A percentile compares a stretch with the other conserved stretches of the same genome.
Evolutionary conservation across 2,888 invertebrate genomes (phyloP).

Genomic region (Drosophila prostipennis): DNA sequence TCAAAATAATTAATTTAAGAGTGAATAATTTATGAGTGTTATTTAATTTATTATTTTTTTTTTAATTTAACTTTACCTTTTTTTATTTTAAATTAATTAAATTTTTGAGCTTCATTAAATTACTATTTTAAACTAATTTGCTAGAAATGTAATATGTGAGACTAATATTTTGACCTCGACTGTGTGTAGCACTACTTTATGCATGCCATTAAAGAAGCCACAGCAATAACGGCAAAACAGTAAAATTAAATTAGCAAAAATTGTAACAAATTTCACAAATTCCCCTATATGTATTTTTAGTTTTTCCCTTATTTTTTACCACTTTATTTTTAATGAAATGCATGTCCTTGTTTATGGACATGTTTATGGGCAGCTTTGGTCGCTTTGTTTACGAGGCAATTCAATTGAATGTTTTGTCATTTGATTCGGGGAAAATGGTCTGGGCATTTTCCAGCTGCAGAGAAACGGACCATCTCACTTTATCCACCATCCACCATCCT

Average conservation of each 20-base stretch:
- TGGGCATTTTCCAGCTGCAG: constrained; percentile 17
- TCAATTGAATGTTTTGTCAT: constrained; percentile 40
- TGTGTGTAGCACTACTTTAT: constrained; percentile 1
- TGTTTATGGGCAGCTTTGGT: constrained; percentile 51
- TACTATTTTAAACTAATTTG: too few species aligned
- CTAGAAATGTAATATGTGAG: too few species aligned
- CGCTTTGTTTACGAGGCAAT: constrained; percentile 38
- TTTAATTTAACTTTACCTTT: too few species aligned
- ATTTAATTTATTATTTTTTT: too few species aligned
- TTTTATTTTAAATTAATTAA: too few species aligned
- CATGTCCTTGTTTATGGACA: constrained; percentile 51
- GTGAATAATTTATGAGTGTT: too few species aligned
- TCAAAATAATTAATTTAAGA: too few species aligned
- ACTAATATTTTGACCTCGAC: not conserved
- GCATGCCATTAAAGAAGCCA: constrained; percentile 19
- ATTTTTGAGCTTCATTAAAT: too few species aligned
- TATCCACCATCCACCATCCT: not conserved
- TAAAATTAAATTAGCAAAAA: constrained; percentile 74
- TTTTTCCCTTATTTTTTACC: constrained; percentile 5
- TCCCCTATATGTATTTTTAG: constrained; percentile 5
- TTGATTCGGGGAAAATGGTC: constrained; percentile 16
- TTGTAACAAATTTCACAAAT: constrained; percentile 56
- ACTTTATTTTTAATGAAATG: constrained; percentile 27
- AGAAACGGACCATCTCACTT: not conserved
- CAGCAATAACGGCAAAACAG: constrained; percentile 33